Conservation (phyloP, 2,888 invertebrate species). For the Nasonia oneida region DNA sequence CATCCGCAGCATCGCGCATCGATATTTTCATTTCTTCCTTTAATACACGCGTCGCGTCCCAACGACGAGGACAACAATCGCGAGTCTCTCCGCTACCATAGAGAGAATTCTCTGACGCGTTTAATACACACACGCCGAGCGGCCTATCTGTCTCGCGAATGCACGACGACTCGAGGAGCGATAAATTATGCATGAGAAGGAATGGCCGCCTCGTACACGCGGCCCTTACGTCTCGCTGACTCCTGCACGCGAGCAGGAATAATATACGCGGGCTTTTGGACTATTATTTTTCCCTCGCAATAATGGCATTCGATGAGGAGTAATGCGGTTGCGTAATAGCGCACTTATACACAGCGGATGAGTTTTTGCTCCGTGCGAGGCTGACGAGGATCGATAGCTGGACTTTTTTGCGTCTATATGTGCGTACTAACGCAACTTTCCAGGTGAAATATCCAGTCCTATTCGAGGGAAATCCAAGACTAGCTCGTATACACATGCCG, state of each 20-base stretch:
- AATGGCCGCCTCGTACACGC: constrained; percentile 23
- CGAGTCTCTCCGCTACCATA: neutral
- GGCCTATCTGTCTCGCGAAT: too few relatives aligned
- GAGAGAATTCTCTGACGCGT: neutral
- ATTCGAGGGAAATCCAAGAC: neutral
- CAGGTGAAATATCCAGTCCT: too few relatives aligned
- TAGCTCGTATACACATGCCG: neutral
- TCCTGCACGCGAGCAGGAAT: neutral
- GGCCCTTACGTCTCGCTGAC: constrained; percentile 4
- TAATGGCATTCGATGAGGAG: neutral
- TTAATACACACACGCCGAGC: neutral
- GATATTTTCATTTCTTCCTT: neutral
- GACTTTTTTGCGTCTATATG: neutral
- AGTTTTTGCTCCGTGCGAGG: neutral
- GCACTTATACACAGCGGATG: too few relatives aligned
- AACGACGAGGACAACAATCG: neutral
- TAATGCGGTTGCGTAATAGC: neutral
- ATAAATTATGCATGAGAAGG: constrained; percentile 70
- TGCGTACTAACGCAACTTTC: neutral
- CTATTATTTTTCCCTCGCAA: neutral
- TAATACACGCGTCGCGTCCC: neutral
- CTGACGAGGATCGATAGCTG: neutral
- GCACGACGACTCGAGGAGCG: constrained; percentile 30
- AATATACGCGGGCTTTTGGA: neutral
- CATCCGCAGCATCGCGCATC: neutral